These are phyloP conservation scores for Xenus cinereus DNA, from an alignment of 2,113 vertebrate species.

Conservation along the genomic window DNA sequence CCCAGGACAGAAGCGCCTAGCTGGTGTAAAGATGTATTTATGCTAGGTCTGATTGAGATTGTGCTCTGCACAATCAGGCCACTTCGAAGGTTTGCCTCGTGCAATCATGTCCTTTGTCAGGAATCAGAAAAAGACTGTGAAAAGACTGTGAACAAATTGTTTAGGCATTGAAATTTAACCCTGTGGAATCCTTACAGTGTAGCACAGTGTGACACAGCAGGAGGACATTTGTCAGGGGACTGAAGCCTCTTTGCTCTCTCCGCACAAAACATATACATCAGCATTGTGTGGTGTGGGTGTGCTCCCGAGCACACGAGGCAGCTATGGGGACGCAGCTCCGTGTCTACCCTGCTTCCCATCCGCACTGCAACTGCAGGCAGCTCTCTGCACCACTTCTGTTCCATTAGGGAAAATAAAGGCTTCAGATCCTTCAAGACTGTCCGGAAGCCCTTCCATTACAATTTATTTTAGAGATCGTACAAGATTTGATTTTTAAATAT, in stretches of 20 bases:
- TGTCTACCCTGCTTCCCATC: not conserved
- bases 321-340: not conserved
- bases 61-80: slow-evolving; percentile 41
- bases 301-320: not conserved
- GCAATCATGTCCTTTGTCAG: slow-evolving; percentile 63
- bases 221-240: slow-evolving; percentile 51
- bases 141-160: slow-evolving; percentile 65
- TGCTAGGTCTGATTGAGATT: slow-evolving; percentile 33
- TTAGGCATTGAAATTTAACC: slow-evolving; percentile 65
- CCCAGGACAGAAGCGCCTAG: not conserved
- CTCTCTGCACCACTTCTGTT: not conserved
- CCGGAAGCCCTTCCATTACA: not conserved
- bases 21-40: slow-evolving; percentile 3
- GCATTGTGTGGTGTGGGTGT: slow-evolving; percentile 31
- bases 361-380: not conserved
- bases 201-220: slow-evolving; percentile 59
- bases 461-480: not conserved
- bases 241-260: slow-evolving; percentile 41
- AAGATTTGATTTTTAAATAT: not conserved
- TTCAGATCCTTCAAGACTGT: not conserved
- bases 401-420: not conserved
- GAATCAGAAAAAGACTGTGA: slow-evolving; percentile 64
- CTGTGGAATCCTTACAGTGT: slow-evolving; percentile 64
- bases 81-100: slow-evolving; percentile 49
- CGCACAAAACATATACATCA: slow-evolving; percentile 37